Percentiles rank a stretch among this genome's conserved stretches.
phyloP scores from a whole-genome alignment of 2,113 vertebrate species.

The cattle (Bos taurus) region ARS-UCD2.0 NC_037334.1:39458501-39459000 shows the following conservation, averaged over 20 bases:
- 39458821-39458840: neutral
- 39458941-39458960: neutral
- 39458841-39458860: neutral
- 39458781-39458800: constrained; percentile 5
- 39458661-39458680: constrained; percentile 38
- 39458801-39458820: neutral
- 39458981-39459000: neutral
- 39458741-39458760: constrained; percentile 10
- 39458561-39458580: neutral
- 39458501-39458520: neutral
- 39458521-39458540: neutral
- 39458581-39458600: neutral
- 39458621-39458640: constrained; percentile 44
- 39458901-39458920: constrained; percentile 17
- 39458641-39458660: constrained; percentile 39
- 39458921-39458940: constrained; percentile 11
- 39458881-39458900: rapidly evolving
- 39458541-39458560: neutral
- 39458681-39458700: constrained; percentile 75
- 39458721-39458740: constrained; percentile 61
- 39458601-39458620: neutral
- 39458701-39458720: constrained; percentile 33
- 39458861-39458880: neutral
- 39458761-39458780: neutral
- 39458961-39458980: neutral